Percentiles rank a stretch among this genome's conserved stretches.
Evolutionary conservation across 2,797 vertebrate species (phyloP).

Genomic region (Propithecus deckenii): DNA sequence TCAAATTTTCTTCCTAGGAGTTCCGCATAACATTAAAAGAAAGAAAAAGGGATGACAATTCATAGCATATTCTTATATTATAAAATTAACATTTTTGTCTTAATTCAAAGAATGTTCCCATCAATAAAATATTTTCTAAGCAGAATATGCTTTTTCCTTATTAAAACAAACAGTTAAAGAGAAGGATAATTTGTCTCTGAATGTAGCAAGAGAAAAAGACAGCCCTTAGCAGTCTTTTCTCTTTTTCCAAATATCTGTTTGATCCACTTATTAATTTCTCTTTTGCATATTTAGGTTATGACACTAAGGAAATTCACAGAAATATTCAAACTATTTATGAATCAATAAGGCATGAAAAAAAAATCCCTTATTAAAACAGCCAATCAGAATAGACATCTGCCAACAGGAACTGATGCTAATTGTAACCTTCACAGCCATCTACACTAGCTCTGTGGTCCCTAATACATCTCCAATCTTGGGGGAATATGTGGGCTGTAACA

Average conservation of each 20-base stretch:
- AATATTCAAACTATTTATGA: not conserved
- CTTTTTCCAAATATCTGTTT: not conserved
- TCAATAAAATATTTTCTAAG: not conserved
- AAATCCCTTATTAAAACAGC: not conserved
- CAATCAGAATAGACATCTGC: not conserved
- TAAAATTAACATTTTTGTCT: not conserved
- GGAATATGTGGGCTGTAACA: not conserved
- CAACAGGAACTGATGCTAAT: not conserved
- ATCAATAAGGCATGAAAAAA: not conserved
- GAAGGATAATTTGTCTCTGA: not conserved
- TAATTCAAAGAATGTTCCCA: not conserved
- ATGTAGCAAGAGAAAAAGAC: not conserved
- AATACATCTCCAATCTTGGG: not conserved
- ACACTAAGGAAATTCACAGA: not conserved
- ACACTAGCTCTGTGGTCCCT: too few species aligned
- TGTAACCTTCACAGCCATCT: not conserved
- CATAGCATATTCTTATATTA: not conserved
- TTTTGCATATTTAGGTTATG: not conserved
- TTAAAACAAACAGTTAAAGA: not conserved
- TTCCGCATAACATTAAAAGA: not conserved
- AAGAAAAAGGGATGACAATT: not conserved
- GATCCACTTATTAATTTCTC: not conserved
- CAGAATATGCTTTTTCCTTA: not conserved
- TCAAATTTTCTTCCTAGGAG: conserved; percentile 42
- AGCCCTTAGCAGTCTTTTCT: not conserved